These are phyloP conservation scores for Cantharis rustica DNA, from an alignment of 2,888 invertebrate genomes.

Conservation along the genomic window DNA sequence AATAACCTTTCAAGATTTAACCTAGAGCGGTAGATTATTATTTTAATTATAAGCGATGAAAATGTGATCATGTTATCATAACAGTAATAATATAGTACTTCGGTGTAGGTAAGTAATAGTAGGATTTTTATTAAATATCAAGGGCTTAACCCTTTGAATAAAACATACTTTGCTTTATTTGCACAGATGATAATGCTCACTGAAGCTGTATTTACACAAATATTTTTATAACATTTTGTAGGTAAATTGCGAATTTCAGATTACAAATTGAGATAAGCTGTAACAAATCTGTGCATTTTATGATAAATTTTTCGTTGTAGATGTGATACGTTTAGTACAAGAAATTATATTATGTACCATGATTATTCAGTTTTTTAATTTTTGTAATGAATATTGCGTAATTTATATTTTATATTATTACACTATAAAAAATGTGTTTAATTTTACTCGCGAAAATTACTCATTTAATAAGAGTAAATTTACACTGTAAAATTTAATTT, in stretches of 20 bases:
- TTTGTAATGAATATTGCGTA: not conserved
- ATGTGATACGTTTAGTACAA: not conserved
- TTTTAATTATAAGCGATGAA: not conserved
- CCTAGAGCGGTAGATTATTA: not conserved
- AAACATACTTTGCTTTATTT: conserved; percentile 1
- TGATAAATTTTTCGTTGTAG: not conserved
- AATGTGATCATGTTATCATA: not conserved
- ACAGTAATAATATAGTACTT: not conserved
- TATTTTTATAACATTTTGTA: conserved; percentile 18
- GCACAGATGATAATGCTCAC: conserved; percentile 11
- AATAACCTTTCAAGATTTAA: not conserved
- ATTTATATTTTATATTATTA: too few species aligned
- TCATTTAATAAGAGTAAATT: too few species aligned
- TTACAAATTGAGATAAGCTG: not conserved
- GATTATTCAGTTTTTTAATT: not conserved
- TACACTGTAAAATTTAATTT: too few species aligned
- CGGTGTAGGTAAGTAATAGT: not conserved
- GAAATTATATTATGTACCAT: too few species aligned
- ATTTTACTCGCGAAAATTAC: too few species aligned
- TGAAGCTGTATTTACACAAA: conserved; percentile 15
- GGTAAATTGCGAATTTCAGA: not conserved
- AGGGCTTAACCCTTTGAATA: not conserved
- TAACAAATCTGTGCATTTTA: not conserved
- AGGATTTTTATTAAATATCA: not conserved
- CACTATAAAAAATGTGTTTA: too few species aligned